phyloP scores from a whole-genome alignment of 2,113 vertebrate genomes.

The Oryzias melastigma region DNA sequence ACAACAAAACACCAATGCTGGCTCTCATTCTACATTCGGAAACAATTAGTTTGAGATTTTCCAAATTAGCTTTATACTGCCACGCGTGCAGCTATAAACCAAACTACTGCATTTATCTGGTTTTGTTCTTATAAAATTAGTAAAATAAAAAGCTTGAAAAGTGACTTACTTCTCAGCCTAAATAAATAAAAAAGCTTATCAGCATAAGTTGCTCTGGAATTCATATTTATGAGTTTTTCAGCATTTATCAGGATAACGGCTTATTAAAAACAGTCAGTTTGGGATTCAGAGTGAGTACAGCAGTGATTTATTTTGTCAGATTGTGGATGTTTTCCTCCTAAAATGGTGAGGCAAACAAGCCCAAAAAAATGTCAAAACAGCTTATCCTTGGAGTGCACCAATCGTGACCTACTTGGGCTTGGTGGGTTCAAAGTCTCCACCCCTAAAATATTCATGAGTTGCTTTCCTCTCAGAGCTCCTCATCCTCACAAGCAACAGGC shows the following conservation, averaged over 20 bases:
- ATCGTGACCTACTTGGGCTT: conserved; percentile 71
- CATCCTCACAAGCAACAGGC: conserved; percentile 42
- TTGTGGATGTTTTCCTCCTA: conserved; percentile 51
- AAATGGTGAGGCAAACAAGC: conserved; percentile 63
- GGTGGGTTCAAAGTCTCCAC: conserved; percentile 67
- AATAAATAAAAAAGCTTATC: conserved; percentile 29
- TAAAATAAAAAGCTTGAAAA: conserved; percentile 36
- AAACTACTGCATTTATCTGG: conserved; percentile 51
- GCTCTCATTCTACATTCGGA: conserved; percentile 48
- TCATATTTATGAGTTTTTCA: conserved; percentile 51
- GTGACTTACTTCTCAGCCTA: not conserved
- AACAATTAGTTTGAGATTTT: conserved; percentile 71
- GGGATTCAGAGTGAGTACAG: conserved; percentile 35
- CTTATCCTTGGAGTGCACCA: conserved; percentile 56
- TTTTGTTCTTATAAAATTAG: conserved; percentile 51
- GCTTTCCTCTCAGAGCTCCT: conserved; percentile 39
- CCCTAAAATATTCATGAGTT: conserved; percentile 74
- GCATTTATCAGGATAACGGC: conserved; percentile 61
- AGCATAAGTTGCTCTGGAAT: conserved; percentile 38
- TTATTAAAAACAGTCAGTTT: conserved; percentile 19
- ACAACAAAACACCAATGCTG: conserved; percentile 50
- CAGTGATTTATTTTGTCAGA: conserved; percentile 37
- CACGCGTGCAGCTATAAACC: conserved; percentile 49
- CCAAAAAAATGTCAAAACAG: conserved; percentile 54
- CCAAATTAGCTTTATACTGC: conserved; percentile 69